Conservation (phyloP, 2,888 invertebrate genomes). For the Dryadula phaetusa region DNA sequence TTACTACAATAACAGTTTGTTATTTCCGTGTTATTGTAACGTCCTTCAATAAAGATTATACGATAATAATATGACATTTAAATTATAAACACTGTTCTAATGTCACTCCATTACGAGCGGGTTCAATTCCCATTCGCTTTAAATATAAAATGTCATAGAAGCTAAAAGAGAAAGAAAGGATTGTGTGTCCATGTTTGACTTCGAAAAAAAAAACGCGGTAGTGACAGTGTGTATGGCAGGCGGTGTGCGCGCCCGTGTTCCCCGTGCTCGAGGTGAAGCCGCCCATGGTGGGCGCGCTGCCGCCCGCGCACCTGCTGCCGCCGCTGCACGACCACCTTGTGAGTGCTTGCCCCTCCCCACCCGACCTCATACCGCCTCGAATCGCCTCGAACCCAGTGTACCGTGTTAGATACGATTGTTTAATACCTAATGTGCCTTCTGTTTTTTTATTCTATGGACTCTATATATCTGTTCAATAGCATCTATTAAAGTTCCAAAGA, state of each 20-base stretch:
- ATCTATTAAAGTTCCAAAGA: neutral
- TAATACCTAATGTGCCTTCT: neutral
- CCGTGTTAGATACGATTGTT: too few relatives aligned
- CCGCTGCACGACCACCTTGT: slow-evolving; percentile 87
- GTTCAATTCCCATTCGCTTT: neutral
- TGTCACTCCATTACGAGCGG: neutral
- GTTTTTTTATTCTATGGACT: neutral
- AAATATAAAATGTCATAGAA: neutral
- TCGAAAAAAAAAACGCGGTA: slow-evolving; percentile 3
- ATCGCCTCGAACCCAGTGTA: too few relatives aligned
- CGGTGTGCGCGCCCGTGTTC: slow-evolving; percentile 81
- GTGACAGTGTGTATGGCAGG: slow-evolving; percentile 58
- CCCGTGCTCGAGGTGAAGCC: slow-evolving; percentile 84
- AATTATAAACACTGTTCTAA: neutral
- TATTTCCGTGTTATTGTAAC: neutral
- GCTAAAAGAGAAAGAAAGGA: neutral
- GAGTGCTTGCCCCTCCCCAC: slow-evolving; percentile 59
- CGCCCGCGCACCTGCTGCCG: slow-evolving; percentile 83
- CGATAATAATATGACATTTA: neutral
- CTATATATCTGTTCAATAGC: neutral
- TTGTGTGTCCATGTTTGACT: neutral
- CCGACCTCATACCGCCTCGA: slow-evolving; percentile 55
- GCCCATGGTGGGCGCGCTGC: slow-evolving; percentile 80
- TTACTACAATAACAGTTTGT: too few relatives aligned
- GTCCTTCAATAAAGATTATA: slow-evolving; percentile 1